Conservation (phyloP, 2,113 vertebrate genomes). For the Rutilus rutilus region DNA sequence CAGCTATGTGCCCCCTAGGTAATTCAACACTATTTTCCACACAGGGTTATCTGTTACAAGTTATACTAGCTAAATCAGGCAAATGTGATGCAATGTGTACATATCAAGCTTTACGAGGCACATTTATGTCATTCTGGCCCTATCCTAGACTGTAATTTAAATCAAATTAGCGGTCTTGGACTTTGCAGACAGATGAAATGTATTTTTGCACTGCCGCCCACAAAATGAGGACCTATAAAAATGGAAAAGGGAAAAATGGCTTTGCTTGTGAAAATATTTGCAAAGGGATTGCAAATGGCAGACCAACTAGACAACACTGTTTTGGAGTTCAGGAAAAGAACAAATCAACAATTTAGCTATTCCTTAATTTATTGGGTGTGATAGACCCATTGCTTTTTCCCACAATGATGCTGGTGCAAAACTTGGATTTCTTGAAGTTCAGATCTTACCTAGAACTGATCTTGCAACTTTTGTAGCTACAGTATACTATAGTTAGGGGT, state of each 20-base stretch:
- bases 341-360: slow-evolving; percentile 28
- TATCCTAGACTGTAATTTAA: slow-evolving; percentile 70
- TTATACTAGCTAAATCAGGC: slow-evolving; percentile 43
- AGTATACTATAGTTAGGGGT: background rate
- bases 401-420: background rate
- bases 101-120: slow-evolving; percentile 64
- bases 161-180: slow-evolving; percentile 69
- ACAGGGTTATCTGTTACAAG: slow-evolving; percentile 49
- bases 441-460: background rate
- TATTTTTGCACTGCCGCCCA: slow-evolving; percentile 72
- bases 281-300: slow-evolving; percentile 62
- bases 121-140: slow-evolving; percentile 63
- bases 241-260: slow-evolving; percentile 59
- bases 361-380: slow-evolving; percentile 20
- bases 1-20: background rate
- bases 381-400: background rate
- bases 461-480: background rate
- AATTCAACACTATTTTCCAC: slow-evolving; percentile 37
- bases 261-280: slow-evolving; percentile 63
- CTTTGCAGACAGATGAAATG: slow-evolving; percentile 69
- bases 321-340: background rate
- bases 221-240: slow-evolving; percentile 71
- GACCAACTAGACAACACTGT: slow-evolving; percentile 38
- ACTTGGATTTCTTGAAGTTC: background rate
- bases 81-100: slow-evolving; percentile 66